Base-by-base conservation (phyloP, 1,140 invertebrate species). In the Prorops nasuta region DNA sequence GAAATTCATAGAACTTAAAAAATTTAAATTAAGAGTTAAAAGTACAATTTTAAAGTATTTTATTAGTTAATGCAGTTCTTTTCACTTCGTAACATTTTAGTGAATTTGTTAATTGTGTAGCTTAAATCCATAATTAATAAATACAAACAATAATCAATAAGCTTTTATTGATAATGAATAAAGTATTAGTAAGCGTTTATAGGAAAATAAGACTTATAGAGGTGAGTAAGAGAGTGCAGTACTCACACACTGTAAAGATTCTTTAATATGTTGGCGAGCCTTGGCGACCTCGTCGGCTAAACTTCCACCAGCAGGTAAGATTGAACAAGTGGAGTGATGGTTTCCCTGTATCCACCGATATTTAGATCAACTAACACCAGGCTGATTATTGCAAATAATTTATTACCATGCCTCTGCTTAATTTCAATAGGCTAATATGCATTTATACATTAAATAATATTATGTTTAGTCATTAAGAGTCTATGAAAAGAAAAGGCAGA, bases 191-290 rank as follows among this genome's bases (percentile, higher is more conserved):
- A 58, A 61, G 51, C 51, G 51, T 50, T 47, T 45, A 41, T 49
- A 31, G 57, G 15, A 58, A 60, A 54, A 56, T 52, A 28, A 39
- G 44, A 49, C 50, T 52, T 21, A 20, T 51, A 55, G 39, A 38
- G 21, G 52, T 60, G 50, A 57, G 49, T 48, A 56, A 64, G 50
- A 58, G 53, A 64, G 53, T 58, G 51, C 60, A 67, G 66, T 77
- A 81, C 79, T 80, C 72, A 81, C 81, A 79, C 75, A 79, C 69
- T 80, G 74, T 66, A 82, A 76, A 66, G 79, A 80, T 51, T 77
- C 69, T 79, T 79, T 79, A 71, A 82, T 79, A 66, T 81, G 77
- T 64, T 80, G 76, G 42, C 76, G 77, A 63, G 78, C 79, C 72
- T 78, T 81, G 66, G 79, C 79, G 56, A 81, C 77, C 64, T 81